These are phyloP conservation scores for Gorsachius goisagi DNA, from an alignment of 2,113 vertebrate species.

Conservation along the genomic window DNA sequence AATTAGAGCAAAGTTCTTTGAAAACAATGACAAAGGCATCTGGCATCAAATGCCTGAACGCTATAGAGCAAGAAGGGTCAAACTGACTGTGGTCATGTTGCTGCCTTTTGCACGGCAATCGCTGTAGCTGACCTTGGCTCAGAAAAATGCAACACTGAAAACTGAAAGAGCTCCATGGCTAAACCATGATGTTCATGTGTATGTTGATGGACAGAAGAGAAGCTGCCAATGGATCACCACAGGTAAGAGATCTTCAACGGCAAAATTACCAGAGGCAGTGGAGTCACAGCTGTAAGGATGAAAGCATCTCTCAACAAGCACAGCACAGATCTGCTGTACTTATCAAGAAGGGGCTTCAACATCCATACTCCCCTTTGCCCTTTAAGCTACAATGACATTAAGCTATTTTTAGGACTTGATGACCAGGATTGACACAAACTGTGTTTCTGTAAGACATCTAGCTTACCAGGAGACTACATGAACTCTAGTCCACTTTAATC, in stretches of 20 bases:
- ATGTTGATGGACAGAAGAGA: neutral
- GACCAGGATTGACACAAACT: neutral
- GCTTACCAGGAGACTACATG: neutral
- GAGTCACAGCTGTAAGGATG: neutral
- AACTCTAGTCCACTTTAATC: neutral
- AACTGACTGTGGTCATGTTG: neutral
- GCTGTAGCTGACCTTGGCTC: neutral
- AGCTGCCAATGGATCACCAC: neutral
- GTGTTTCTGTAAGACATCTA: neutral
- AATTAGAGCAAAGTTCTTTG: neutral
- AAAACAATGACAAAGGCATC: neutral
- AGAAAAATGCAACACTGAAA: neutral
- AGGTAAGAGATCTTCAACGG: neutral
- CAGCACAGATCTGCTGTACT: neutral
- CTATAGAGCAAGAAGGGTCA: neutral
- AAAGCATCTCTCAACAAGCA: neutral
- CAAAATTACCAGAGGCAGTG: neutral
- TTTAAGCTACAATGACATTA: neutral
- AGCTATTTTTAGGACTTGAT: neutral
- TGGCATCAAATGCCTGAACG: neutral
- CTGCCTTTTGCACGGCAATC: neutral
- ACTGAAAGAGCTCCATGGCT: neutral
- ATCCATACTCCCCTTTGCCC: neutral
- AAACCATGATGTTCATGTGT: rapidly evolving
- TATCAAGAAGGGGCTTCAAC: neutral